A percentile compares a stretch with the other conserved stretches of the same genome.
Conservation (phyloP, 1,140 invertebrate species). For the Capitella teleta region DNA sequence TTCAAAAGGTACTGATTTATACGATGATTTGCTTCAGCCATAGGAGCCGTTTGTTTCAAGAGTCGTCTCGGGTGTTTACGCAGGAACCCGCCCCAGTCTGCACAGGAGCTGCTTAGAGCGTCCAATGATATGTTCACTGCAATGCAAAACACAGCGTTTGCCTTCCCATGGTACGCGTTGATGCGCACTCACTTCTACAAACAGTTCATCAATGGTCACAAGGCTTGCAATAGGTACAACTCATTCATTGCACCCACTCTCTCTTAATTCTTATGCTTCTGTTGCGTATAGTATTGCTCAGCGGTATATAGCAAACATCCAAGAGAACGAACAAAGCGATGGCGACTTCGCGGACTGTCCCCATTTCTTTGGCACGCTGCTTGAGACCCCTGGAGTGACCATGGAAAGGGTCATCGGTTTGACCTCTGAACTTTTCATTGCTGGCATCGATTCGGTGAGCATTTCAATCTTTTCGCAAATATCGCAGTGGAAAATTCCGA, state of each 20-base stretch:
- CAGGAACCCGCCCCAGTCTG: neutral
- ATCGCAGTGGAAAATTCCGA: too few species aligned
- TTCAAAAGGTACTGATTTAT: too few species aligned
- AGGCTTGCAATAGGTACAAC: neutral
- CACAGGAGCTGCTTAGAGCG: neutral
- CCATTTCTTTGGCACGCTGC: too few species aligned
- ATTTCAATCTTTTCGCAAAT: neutral
- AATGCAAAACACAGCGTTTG: slow-evolving; percentile 8
- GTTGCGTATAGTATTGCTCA: too few species aligned
- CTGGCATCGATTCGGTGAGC: slow-evolving; percentile 5
- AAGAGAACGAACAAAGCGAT: too few species aligned
- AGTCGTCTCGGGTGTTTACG: slow-evolving; percentile 7
- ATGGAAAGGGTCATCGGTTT: neutral
- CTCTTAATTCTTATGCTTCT: too few species aligned
- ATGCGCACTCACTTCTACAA: slow-evolving; percentile 3
- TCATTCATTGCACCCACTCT: neutral
- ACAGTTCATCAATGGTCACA: slow-evolving; percentile 1
- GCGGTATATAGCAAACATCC: too few species aligned
- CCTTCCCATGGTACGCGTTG: slow-evolving; percentile 8
- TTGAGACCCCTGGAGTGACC: too few species aligned
- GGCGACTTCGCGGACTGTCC: too few species aligned
- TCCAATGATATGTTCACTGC: slow-evolving; percentile 5
- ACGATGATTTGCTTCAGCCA: too few species aligned
- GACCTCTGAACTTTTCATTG: neutral
- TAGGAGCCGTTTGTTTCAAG: slow-evolving; percentile 9